Evolutionary conservation across 2,113 vertebrate species (phyloP).

Genomic region (Electrona antarctica): DNA sequence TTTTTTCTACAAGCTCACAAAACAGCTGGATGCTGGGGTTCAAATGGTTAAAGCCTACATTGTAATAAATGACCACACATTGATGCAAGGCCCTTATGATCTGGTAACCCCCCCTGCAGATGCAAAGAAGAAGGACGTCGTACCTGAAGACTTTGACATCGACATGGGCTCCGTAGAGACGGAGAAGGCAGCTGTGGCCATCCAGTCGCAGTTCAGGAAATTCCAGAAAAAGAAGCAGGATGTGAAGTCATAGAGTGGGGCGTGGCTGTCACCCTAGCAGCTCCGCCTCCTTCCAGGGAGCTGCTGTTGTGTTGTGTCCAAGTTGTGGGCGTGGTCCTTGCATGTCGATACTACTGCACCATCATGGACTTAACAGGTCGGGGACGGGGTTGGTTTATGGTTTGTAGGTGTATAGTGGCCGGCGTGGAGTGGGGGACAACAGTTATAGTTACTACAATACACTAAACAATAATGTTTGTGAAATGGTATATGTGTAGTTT

Average conservation of each 20-base stretch:
- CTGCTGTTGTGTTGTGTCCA: conserved; percentile 1
- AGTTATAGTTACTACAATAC: conserved; percentile 16
- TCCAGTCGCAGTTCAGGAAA: conserved; percentile 99
- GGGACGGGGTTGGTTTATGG: conserved; percentile 20
- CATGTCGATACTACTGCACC: conserved; percentile 75
- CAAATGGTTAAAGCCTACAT: too few species aligned
- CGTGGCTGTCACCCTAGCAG: conserved; percentile 7
- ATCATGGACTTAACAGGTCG: conserved; percentile 56
- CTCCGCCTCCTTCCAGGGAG: neutral
- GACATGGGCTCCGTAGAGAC: conserved; percentile 95
- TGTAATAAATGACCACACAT: too few species aligned
- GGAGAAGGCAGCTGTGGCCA: conserved; percentile 92
- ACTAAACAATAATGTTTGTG: conserved; percentile 52
- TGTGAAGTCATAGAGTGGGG: conserved; percentile 85
- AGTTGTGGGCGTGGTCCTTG: conserved; percentile 53
- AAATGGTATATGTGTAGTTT: conserved; percentile 60
- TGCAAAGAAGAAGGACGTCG: conserved; percentile 89
- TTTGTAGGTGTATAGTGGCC: conserved; percentile 6
- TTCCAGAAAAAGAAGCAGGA: conserved; percentile 97
- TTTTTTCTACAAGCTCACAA: neutral
- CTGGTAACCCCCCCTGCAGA: conserved; percentile 73
- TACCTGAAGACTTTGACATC: conserved; percentile 91
- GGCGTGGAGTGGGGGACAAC: conserved; percentile 31
- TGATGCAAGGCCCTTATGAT: too few species aligned
- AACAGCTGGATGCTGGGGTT: too few species aligned